Conservation (phyloP, 2,888 invertebrate species). For the Gryllus longicercus region DNA sequence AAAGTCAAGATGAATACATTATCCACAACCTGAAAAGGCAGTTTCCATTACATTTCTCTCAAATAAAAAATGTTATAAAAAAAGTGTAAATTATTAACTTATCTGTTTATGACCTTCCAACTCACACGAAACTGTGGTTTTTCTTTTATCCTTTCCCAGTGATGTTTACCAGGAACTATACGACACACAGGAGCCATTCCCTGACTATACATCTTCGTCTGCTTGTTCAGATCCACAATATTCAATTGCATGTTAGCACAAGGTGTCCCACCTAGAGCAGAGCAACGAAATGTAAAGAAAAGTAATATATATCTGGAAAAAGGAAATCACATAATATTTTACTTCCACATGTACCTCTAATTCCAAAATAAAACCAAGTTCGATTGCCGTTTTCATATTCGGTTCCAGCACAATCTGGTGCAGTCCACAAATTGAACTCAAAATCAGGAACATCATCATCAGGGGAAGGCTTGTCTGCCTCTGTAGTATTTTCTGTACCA, state of each 20-base stretch:
- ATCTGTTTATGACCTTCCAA: constrained; percentile 30
- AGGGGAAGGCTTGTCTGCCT: constrained; percentile 23
- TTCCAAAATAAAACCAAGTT: constrained; percentile 90
- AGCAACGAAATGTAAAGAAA: background rate
- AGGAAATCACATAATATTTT: constrained; percentile 25
- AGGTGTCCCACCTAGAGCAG: constrained; percentile 49
- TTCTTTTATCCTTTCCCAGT: constrained; percentile 82
- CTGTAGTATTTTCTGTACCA: constrained; percentile 20
- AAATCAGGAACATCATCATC: constrained; percentile 60
- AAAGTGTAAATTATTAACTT: background rate
- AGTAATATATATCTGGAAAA: background rate
- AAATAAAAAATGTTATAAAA: constrained; percentile 21
- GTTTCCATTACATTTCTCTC: constrained; percentile 30
- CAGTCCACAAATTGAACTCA: constrained; percentile 88
- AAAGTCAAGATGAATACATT: constrained; percentile 73
- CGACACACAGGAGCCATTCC: constrained; percentile 83
- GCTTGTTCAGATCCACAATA: constrained; percentile 82
- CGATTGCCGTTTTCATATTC: constrained; percentile 84
- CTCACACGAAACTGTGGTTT: constrained; percentile 72
- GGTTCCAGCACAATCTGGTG: constrained; percentile 83
- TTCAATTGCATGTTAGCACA: constrained; percentile 69
- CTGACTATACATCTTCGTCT: constrained; percentile 86
- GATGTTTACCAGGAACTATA: constrained; percentile 68
- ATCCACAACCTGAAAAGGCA: constrained; percentile 60
- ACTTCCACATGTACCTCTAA: constrained; percentile 52